Evolutionary conservation across 2,113 vertebrate species (phyloP).

Genomic region (human): DNA sequence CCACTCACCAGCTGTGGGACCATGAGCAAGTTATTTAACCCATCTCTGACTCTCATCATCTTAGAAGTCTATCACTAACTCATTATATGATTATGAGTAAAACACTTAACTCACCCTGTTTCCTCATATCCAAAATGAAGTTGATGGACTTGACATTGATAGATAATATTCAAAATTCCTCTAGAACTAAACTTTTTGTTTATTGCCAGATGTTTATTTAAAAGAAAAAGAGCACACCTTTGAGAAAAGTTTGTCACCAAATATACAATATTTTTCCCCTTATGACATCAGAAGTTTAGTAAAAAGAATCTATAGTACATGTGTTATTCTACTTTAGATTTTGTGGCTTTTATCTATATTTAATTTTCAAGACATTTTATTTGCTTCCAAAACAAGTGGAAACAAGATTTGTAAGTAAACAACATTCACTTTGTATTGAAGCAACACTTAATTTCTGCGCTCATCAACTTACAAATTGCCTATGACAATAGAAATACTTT

Average conservation of each 20-base stretch:
- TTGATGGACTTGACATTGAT: not conserved
- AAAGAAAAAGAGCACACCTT: not conserved
- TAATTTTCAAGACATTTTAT: not conserved
- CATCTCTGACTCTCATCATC: not conserved
- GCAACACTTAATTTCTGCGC: constrained; percentile 13
- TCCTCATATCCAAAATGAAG: not conserved
- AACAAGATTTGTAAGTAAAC: not conserved
- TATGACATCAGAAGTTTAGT: not conserved
- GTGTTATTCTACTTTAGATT: not conserved
- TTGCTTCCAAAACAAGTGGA: constrained; percentile 20
- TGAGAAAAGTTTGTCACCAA: not conserved
- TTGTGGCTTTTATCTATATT: not conserved
- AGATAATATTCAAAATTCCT: not conserved
- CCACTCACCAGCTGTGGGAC: not conserved
- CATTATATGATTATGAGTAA: not conserved
- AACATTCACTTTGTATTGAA: constrained; percentile 6
- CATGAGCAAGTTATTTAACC: not conserved
- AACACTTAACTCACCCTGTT: not conserved
- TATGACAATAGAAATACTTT: not conserved
- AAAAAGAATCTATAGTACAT: not conserved
- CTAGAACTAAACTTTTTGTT: not conserved
- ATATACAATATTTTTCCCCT: not conserved
- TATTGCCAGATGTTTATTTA: not conserved
- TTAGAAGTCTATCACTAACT: not conserved
- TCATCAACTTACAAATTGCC: not conserved